Evolutionary conservation across 2,113 vertebrate genomes (phyloP).

Genomic region (Vicugna pacos): DNA sequence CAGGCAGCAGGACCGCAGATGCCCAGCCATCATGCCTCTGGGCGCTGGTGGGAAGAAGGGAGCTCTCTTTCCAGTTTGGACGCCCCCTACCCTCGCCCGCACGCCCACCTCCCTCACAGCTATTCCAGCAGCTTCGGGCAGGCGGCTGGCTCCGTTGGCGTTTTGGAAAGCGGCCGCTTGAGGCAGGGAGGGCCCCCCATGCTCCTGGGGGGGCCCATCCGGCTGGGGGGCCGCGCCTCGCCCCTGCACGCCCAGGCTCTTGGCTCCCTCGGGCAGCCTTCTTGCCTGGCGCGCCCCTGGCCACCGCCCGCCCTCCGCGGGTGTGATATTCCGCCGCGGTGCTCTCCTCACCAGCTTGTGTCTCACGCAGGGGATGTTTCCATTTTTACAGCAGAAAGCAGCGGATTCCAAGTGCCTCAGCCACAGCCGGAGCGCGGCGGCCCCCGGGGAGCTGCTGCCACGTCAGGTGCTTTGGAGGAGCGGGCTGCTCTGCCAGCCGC

Average conservation of each 20-base stretch:
- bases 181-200: conserved; percentile 11
- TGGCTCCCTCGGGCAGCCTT: not conserved
- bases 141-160: not conserved
- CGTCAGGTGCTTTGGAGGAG: conserved; percentile 61
- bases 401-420: conserved; percentile 67
- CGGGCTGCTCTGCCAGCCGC: conserved; percentile 50
- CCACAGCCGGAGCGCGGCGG: not conserved
- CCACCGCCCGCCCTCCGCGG: not conserved
- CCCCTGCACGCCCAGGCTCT: conserved; percentile 12
- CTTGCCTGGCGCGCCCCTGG: conserved; percentile 6
- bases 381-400: conserved; percentile 82
- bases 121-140: not conserved
- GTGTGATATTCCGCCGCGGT: conserved; percentile 62
- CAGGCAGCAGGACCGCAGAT: not conserved
- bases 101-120: conserved; percentile 24
- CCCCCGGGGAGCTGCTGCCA: conserved; percentile 59
- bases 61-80: not conserved
- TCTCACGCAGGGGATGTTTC: conserved; percentile 81
- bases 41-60: not conserved
- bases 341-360: conserved; percentile 77
- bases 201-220: not conserved
- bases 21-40: not conserved
- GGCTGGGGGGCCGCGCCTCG: not conserved
- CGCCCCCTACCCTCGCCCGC: not conserved
- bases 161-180: conserved; percentile 11